phyloP scores from a whole-genome alignment of 37 sponge, comb jelly and placozoan genomes.

The Beroe ovata region DNA sequence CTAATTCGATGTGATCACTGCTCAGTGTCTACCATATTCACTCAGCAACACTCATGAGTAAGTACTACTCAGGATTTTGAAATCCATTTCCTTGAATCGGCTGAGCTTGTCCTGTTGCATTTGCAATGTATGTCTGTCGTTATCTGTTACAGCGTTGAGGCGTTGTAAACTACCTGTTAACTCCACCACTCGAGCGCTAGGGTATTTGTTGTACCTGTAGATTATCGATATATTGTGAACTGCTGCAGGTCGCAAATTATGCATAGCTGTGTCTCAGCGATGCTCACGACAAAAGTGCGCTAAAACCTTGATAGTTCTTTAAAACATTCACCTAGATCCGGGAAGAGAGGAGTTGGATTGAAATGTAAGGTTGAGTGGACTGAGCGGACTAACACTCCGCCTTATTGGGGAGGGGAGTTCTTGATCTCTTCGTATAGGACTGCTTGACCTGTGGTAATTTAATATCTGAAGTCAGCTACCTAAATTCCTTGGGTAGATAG shows the following conservation, averaged over 20 bases:
- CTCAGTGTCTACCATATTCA: too few species aligned
- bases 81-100: conserved; percentile 44
- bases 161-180: conserved; percentile 52
- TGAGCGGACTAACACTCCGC: conserved; percentile 25
- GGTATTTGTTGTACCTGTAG: conserved; percentile 48
- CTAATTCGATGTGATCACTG: too few species aligned
- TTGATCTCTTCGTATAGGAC: conserved; percentile 17
- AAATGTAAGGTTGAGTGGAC: conserved; percentile 59
- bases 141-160: background rate
- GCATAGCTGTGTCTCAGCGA: too few species aligned
- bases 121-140: conserved; percentile 31
- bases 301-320: too few species aligned
- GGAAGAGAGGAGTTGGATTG: background rate
- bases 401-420: background rate
- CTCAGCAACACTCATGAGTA: too few species aligned
- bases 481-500: background rate
- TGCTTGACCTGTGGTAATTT: background rate
- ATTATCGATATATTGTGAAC: background rate
- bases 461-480: background rate
- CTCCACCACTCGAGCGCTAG: conserved; percentile 25
- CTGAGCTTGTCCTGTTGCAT: conserved; percentile 1
- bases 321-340: conserved; percentile 30
- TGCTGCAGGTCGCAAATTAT: background rate
- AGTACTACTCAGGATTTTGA: background rate
- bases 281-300: too few species aligned